phyloP scores from a whole-genome alignment of 1,140 invertebrate species.

The Scylla paramamosain region DNA sequence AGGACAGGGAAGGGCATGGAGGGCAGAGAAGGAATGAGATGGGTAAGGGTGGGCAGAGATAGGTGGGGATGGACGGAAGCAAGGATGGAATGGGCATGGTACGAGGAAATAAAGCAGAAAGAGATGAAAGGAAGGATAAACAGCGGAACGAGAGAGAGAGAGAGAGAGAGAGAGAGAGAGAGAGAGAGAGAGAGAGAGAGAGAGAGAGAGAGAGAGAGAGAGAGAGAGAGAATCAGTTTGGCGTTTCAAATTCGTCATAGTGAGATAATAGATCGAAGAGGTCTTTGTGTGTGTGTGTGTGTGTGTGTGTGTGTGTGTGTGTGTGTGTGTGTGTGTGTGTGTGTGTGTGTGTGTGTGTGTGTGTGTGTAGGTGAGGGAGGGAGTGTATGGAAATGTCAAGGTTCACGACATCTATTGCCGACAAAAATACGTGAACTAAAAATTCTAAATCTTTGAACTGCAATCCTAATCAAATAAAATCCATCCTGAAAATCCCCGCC shows the following conservation, averaged over 20 bases:
- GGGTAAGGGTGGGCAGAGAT: no score
- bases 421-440: no score
- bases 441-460: no score
- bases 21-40: no score
- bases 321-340: slow-evolving; percentile 30
- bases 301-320: slow-evolving; percentile 25
- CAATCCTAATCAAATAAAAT: no score
- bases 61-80: no score
- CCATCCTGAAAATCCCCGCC: no score
- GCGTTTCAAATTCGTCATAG: background rate
- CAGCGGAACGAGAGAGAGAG: background rate
- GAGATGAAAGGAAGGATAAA: background rate
- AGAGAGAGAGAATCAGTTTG: slow-evolving; percentile 19
- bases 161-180: slow-evolving; percentile 41
- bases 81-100: no score
- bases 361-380: background rate
- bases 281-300: background rate
- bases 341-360: slow-evolving; percentile 41
- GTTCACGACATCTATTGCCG: no score
- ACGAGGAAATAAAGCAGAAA: no score
- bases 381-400: background rate
- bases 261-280: background rate
- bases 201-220: slow-evolving; percentile 38
- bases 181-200: slow-evolving; percentile 40
- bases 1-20: no score